These are phyloP conservation scores for Buphagus erythrorhynchus DNA, from an alignment of 2,797 vertebrate species.

Conservation along the genomic window DNA sequence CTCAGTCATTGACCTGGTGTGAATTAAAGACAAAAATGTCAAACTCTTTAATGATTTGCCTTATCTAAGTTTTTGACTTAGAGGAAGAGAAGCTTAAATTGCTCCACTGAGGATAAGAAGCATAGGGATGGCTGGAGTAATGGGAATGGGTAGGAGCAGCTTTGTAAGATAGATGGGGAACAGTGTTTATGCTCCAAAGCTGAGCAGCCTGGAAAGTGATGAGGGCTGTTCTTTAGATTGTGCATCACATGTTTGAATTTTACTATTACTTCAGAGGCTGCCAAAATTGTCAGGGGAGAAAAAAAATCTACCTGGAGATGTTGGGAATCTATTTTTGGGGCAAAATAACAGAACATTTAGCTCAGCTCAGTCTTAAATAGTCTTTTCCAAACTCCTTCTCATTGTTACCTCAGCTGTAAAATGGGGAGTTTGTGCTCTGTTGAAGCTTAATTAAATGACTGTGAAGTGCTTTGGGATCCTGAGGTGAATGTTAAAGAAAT, in stretches of 20 bases:
- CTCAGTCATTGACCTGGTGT: not conserved
- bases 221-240: not conserved
- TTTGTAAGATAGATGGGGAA: not conserved
- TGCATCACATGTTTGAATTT: not conserved
- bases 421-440: constrained; percentile 27
- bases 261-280: not conserved
- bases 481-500: constrained; percentile 39
- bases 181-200: not conserved
- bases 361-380: not conserved
- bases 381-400: not conserved
- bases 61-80: not conserved
- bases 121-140: not conserved
- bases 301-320: not conserved
- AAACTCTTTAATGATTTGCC: not conserved
- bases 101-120: not conserved
- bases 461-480: constrained; percentile 43
- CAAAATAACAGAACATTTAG: not conserved
- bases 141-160: not conserved
- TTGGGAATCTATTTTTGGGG: not conserved
- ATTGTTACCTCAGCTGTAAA: constrained; percentile 46
- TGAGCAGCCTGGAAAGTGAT: not conserved
- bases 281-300: not conserved
- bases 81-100: not conserved
- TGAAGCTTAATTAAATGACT: constrained; percentile 58
- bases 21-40: constrained; percentile 23